These are phyloP conservation scores for Epistrophe eligans DNA, from an alignment of 2,888 invertebrate species.

Conservation along the genomic window DNA sequence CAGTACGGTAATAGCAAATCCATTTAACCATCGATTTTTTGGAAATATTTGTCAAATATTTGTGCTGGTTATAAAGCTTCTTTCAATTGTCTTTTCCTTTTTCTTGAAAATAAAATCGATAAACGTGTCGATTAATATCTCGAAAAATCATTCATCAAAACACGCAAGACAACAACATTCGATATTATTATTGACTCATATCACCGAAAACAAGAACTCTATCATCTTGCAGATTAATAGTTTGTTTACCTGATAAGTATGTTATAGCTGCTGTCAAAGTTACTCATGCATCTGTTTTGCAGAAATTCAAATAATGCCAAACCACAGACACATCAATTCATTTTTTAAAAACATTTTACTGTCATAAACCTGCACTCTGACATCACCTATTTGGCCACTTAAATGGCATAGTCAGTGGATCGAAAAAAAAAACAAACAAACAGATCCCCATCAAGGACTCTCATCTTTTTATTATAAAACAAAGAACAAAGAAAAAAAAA, in stretches of 20 bases:
- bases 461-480: not conserved
- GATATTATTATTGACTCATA: not conserved
- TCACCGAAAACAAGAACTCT: not conserved
- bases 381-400: conserved; percentile 48
- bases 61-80: no score
- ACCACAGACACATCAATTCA: conserved; percentile 59
- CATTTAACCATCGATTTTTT: no score
- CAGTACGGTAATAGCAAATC: no score
- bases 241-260: conserved; percentile 22
- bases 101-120: no score
- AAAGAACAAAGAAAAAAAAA: not conserved
- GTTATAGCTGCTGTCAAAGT: conserved; percentile 46
- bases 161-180: not conserved
- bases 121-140: not conserved
- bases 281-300: conserved; percentile 52
- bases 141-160: conserved; percentile 1
- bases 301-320: conserved; percentile 42
- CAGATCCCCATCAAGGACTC: conserved; percentile 34
- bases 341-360: conserved; percentile 25
- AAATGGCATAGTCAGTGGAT: not conserved
- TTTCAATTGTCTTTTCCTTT: no score
- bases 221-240: conserved; percentile 43
- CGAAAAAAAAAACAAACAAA: conserved; percentile 34
- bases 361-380: conserved; percentile 66
- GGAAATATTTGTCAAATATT: no score